These are phyloP conservation scores for Harpalus rufipes DNA, from an alignment of 2,888 invertebrate genomes.

Conservation along the genomic window DNA sequence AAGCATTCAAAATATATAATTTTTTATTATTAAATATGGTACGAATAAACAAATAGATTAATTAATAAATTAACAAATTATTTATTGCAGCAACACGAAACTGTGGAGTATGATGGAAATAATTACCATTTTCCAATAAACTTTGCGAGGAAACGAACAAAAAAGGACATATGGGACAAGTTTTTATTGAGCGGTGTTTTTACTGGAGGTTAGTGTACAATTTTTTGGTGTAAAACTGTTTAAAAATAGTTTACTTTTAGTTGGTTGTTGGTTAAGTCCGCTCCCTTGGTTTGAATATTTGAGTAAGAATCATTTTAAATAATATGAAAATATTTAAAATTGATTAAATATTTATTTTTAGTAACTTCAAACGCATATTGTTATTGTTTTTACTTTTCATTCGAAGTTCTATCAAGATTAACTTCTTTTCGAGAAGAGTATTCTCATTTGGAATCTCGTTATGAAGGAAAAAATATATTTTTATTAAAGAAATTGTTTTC, in stretches of 20 bases:
- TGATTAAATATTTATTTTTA: not conserved
- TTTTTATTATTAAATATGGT: not conserved
- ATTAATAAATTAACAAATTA: not conserved
- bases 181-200: not conserved
- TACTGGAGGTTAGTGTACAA: not conserved
- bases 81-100: not conserved
- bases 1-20: too few species aligned
- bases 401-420: constrained; percentile 67
- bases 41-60: constrained; percentile 9
- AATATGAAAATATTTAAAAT: not conserved
- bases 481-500: constrained; percentile 71
- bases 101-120: constrained; percentile 3
- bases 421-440: constrained; percentile 71
- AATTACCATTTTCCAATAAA: not conserved
- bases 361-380: not conserved
- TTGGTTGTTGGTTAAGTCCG: not conserved
- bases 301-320: constrained; percentile 1
- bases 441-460: constrained; percentile 71
- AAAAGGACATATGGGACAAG: not conserved
- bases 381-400: not conserved
- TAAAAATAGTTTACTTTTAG: not conserved
- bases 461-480: constrained; percentile 69
- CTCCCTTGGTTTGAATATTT: constrained; percentile 18
- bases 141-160: not conserved
- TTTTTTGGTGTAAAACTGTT: not conserved